Evolutionary conservation across 2,888 invertebrate genomes (phyloP).

Genomic region (Acrobasis consociella): DNA sequence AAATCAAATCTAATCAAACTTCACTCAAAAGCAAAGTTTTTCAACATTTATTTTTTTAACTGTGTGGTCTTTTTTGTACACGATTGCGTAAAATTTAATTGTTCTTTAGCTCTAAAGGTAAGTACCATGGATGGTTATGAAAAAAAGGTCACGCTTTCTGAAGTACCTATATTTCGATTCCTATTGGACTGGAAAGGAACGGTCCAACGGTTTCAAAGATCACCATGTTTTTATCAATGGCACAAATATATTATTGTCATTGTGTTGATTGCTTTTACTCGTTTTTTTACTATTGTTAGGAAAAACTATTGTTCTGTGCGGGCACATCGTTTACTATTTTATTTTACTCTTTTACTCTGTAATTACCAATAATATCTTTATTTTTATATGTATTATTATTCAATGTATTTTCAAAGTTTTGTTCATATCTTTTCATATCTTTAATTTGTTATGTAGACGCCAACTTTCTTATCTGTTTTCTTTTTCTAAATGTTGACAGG

Average conservation of each 20-base stretch:
- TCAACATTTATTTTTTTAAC: constrained; percentile 13
- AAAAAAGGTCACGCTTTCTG: constrained; percentile 54
- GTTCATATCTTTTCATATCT: too few species aligned
- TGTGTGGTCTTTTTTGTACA: constrained; percentile 41
- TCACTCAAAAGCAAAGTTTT: constrained; percentile 48
- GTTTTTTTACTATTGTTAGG: constrained; percentile 6
- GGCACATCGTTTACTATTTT: neutral
- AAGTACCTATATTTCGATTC: constrained; percentile 42
- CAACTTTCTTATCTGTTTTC: too few species aligned
- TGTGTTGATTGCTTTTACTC: constrained; percentile 28
- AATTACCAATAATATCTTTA: too few species aligned
- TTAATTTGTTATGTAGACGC: too few species aligned
- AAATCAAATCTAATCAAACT: constrained; percentile 28
- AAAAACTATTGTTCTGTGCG: constrained; percentile 2
- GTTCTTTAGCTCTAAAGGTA: neutral
- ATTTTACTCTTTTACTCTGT: too few species aligned
- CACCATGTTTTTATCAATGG: constrained; percentile 43
- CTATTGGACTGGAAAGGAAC: constrained; percentile 62
- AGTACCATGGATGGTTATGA: neutral
- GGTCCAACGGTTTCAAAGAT: constrained; percentile 56
- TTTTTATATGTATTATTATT: too few species aligned
- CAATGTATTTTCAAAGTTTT: too few species aligned
- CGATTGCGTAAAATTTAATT: neutral
- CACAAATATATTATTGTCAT: constrained; percentile 28
- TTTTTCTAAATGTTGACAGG: too few species aligned